A percentile compares a stretch with the other conserved stretches of the same genome.
Evolutionary conservation across 2,113 vertebrate species (phyloP).

Genomic region (Neofelis nebulosa): DNA sequence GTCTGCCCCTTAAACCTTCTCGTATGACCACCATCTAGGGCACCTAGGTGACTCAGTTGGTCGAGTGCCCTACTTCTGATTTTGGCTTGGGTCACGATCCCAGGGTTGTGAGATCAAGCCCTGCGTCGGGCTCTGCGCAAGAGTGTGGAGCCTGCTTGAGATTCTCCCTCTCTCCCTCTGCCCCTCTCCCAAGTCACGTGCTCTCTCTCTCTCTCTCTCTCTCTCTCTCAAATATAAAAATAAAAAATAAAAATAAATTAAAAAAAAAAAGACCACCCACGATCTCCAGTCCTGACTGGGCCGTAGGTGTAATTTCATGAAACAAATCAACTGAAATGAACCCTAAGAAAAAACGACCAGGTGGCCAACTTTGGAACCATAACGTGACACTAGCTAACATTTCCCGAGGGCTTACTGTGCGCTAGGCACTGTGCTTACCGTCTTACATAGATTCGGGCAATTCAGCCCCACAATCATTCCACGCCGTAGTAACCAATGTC

Average conservation of each 20-base stretch:
- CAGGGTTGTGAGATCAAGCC: no score
- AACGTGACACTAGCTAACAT: neutral
- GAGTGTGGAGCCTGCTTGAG: no score
- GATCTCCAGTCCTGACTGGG: neutral
- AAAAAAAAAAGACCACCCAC: neutral
- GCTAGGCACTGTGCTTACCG: neutral
- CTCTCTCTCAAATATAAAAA: no score
- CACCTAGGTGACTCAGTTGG: no score
- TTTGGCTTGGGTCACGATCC: no score
- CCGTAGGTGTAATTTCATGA: neutral
- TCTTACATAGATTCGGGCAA: neutral
- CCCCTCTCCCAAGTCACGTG: no score
- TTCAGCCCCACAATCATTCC: neutral
- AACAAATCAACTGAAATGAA: slow-evolving; percentile 8
- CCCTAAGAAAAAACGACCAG: neutral
- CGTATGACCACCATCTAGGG: no score
- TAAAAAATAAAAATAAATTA: no score
- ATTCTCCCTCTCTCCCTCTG: no score
- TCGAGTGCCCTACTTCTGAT: no score
- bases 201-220: no score
- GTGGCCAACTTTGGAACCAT: neutral
- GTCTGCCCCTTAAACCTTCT: neutral
- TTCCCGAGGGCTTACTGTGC: neutral
- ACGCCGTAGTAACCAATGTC: neutral
- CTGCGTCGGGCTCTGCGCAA: no score